Conservation (phyloP, 2,113 vertebrate species). For the Pimephales promelas region DNA sequence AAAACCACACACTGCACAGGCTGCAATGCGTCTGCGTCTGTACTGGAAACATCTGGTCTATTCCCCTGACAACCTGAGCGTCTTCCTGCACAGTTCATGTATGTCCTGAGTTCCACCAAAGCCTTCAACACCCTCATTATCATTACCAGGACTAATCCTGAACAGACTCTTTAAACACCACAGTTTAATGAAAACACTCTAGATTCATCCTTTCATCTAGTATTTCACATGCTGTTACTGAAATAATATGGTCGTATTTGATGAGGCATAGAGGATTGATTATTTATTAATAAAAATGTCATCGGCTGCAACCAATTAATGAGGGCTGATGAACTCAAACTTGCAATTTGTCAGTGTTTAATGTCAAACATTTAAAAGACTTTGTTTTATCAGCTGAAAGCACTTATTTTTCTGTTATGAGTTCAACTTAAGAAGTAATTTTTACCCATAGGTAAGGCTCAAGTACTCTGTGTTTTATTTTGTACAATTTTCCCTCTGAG, state of each 20-base stretch:
- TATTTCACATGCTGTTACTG: slow-evolving; percentile 17
- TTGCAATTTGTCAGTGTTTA: slow-evolving; percentile 11
- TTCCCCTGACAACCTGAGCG: slow-evolving; percentile 47
- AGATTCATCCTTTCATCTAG: slow-evolving; percentile 27
- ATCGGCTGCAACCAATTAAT: background rate
- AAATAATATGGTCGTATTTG: slow-evolving; percentile 11
- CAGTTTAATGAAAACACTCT: slow-evolving; percentile 35
- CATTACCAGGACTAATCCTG: slow-evolving; percentile 35
- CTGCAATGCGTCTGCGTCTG: slow-evolving; percentile 21
- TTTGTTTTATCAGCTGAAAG: slow-evolving; percentile 33
- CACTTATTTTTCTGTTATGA: slow-evolving; percentile 22
- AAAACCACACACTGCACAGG: slow-evolving; percentile 26
- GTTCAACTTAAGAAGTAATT: background rate
- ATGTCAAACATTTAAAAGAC: background rate
- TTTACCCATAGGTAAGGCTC: background rate
- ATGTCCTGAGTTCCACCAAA: slow-evolving; percentile 48
- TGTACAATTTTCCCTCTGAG: no score
- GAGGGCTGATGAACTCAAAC: slow-evolving; percentile 3
- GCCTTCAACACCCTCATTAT: slow-evolving; percentile 35
- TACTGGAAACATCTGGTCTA: slow-evolving; percentile 59
- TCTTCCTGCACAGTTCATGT: slow-evolving; percentile 43
- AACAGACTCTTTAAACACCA: slow-evolving; percentile 34
- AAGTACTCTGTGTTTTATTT: background rate
- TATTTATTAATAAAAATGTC: slow-evolving; percentile 17
- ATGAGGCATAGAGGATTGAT: background rate